Conservation (phyloP, 2,888 invertebrate genomes). For the Chrysolina haemoptera region DNA sequence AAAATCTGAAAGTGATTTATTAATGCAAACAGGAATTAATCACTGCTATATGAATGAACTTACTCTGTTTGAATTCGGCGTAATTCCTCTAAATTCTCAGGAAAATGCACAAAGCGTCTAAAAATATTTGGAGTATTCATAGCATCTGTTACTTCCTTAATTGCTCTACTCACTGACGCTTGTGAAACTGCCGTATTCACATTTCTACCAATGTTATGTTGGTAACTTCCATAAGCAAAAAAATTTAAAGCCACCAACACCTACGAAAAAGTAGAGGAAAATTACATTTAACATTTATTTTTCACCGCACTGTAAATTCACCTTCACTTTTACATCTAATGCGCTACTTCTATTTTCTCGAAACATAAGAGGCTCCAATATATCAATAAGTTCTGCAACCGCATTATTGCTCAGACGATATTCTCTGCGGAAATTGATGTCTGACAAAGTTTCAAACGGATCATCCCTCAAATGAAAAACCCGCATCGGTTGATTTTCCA, state of each 20-base stretch:
- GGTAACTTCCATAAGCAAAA: not conserved
- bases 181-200: slow-evolving; percentile 3
- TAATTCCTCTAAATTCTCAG: slow-evolving; percentile 12
- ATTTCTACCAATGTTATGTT: not conserved
- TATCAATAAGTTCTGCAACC: slow-evolving; percentile 11
- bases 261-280: not conserved
- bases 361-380: slow-evolving; percentile 12
- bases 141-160: slow-evolving; percentile 15
- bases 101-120: slow-evolving; percentile 11
- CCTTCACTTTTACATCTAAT: slow-evolving; percentile 13
- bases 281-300: slow-evolving; percentile 5
- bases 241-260: not conserved
- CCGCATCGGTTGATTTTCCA: slow-evolving; percentile 14
- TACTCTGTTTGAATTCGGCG: slow-evolving; percentile 13
- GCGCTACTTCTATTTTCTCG: slow-evolving; percentile 7
- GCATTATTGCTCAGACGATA: slow-evolving; percentile 12
- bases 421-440: slow-evolving; percentile 9
- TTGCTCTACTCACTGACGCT: slow-evolving; percentile 1
- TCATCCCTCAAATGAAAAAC: slow-evolving; percentile 9
- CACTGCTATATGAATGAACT: not conserved
- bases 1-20: slow-evolving; percentile 5
- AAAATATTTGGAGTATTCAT: slow-evolving; percentile 14
- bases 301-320: not conserved
- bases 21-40: not conserved
- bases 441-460: slow-evolving; percentile 15